Conservation (phyloP, 2,888 invertebrate genomes). For the Athripsodes cinereus region DNA sequence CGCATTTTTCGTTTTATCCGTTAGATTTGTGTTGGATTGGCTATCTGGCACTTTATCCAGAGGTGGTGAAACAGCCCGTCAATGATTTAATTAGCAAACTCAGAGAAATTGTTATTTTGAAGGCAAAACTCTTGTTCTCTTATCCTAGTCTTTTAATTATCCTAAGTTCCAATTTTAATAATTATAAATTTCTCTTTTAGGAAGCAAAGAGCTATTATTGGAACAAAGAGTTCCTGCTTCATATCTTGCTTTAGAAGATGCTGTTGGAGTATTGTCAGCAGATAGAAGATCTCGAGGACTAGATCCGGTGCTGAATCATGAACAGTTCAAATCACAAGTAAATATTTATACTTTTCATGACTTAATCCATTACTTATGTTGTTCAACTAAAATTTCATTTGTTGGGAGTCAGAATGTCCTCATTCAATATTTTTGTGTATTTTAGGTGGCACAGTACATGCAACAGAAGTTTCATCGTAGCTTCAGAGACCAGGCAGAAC, state of each 20-base stretch:
- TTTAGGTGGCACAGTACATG: conserved; percentile 55
- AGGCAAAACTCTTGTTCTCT: too few relatives aligned
- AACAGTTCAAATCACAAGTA: conserved; percentile 58
- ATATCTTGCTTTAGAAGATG: conserved; percentile 91
- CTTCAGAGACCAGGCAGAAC: conserved; percentile 83
- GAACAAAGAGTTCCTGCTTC: conserved; percentile 95
- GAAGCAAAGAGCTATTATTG: conserved; percentile 82
- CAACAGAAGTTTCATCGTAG: conserved; percentile 62
- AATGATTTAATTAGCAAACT: too few relatives aligned
- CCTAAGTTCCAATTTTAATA: too few relatives aligned
- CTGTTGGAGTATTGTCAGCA: conserved; percentile 73
- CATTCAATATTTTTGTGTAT: not conserved
- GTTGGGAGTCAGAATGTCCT: too few relatives aligned
- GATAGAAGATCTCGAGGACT: conserved; percentile 62
- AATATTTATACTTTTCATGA: too few relatives aligned
- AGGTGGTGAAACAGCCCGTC: too few relatives aligned
- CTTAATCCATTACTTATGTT: too few relatives aligned
- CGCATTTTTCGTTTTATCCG: too few relatives aligned
- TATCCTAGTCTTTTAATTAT: too few relatives aligned
- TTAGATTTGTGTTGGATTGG: too few relatives aligned
- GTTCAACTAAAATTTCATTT: not conserved
- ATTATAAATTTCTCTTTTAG: conserved; percentile 35
- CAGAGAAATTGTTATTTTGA: too few relatives aligned
- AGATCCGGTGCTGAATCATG: conserved; percentile 80
- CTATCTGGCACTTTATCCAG: too few relatives aligned